A percentile compares a stretch with the other conserved stretches of the same genome.
These are phyloP conservation scores for Crenichthys baileyi DNA, from an alignment of 2,797 vertebrate genomes.

Conservation along the genomic window DNA sequence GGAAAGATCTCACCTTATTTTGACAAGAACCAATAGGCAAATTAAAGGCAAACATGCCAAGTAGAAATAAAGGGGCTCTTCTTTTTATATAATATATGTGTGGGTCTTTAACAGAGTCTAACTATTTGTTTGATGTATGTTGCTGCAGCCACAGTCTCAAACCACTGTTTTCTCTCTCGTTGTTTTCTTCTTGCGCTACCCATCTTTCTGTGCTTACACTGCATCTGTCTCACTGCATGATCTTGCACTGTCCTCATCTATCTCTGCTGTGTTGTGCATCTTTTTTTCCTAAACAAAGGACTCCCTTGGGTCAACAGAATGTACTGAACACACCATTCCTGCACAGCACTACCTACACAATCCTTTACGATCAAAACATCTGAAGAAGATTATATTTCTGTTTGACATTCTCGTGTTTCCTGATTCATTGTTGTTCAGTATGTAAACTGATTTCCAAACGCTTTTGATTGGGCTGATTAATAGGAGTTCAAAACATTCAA, in stretches of 20 bases:
- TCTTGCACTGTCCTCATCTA: constrained; percentile 24
- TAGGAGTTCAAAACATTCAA: neutral
- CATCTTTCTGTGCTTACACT: constrained; percentile 20
- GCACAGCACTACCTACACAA: constrained; percentile 1
- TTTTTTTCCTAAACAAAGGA: constrained; percentile 17
- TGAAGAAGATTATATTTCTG: neutral
- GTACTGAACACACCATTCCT: neutral
- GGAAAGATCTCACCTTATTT: too few species aligned
- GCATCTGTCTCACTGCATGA: constrained; percentile 32
- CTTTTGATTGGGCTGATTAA: too few species aligned
- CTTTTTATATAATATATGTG: neutral
- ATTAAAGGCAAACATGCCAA: neutral
- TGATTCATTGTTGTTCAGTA: neutral
- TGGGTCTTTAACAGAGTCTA: neutral
- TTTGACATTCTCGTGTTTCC: neutral
- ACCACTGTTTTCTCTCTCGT: neutral
- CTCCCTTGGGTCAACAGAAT: constrained; percentile 21
- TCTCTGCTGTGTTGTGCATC: constrained; percentile 16
- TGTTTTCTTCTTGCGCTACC: neutral
- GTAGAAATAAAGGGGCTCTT: neutral
- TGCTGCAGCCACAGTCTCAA: neutral
- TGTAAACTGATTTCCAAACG: neutral
- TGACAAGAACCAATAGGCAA: neutral
- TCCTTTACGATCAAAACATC: neutral
- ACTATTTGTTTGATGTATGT: neutral